Conservation (phyloP, 2,888 invertebrate species). For the Neoscelio sp. region DNA sequence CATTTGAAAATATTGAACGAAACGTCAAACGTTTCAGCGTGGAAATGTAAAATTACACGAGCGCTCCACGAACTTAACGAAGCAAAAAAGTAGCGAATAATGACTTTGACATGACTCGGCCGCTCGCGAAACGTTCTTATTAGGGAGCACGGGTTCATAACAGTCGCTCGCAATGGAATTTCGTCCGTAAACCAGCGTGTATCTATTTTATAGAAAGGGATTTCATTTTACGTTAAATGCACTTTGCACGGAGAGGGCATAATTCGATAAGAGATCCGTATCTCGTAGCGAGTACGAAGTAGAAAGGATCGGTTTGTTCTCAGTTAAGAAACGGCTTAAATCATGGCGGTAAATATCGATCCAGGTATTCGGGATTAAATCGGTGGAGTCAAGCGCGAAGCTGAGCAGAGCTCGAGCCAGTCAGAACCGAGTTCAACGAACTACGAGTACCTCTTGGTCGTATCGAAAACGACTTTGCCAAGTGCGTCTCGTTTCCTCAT, state of each 20-base stretch:
- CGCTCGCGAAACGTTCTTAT: background rate
- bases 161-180: background rate
- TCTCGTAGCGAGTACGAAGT: conserved; percentile 26
- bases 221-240: conserved; percentile 31
- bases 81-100: conserved; percentile 11
- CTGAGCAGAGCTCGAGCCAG: conserved; percentile 67
- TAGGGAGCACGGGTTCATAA: background rate
- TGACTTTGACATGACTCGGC: too few species aligned
- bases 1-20: background rate
- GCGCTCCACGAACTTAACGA: background rate
- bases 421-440: conserved; percentile 72
- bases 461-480: conserved; percentile 67
- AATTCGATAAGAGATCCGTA: conserved; percentile 49
- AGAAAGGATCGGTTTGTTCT: conserved; percentile 58
- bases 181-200: conserved; percentile 4
- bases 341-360: conserved; percentile 68
- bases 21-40: background rate
- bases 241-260: conserved; percentile 31
- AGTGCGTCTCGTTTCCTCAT: conserved; percentile 71
- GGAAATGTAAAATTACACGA: background rate
- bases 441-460: conserved; percentile 68
- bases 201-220: conserved; percentile 33
- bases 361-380: conserved; percentile 70
- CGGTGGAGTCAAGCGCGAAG: conserved; percentile 69
- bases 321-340: conserved; percentile 64